Percentiles rank a stretch among this genome's conserved stretches.
phyloP scores from a whole-genome alignment of 2,797 vertebrate genomes.

The Mastacembelus armatus region DNA sequence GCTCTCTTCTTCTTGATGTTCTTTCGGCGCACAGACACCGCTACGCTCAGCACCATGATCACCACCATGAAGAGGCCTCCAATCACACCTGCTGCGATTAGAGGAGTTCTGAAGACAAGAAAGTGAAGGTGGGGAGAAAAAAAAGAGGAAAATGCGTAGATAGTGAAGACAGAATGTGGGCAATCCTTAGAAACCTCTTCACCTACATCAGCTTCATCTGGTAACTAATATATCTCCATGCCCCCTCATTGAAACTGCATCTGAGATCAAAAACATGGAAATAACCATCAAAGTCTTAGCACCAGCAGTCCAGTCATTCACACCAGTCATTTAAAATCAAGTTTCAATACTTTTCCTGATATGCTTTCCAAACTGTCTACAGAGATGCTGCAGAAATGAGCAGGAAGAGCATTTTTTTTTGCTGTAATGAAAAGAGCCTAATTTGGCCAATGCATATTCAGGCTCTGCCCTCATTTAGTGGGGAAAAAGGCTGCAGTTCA shows the following conservation, averaged over 20 bases:
- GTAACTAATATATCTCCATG: constrained; percentile 48
- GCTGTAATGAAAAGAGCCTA: constrained; percentile 29
- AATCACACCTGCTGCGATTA: constrained; percentile 96
- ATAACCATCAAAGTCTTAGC: constrained; percentile 58
- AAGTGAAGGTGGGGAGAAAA: not conserved
- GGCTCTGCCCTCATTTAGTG: constrained; percentile 84
- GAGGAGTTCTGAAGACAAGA: constrained; percentile 87
- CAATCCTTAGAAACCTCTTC: constrained; percentile 11
- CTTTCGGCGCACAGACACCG: constrained; percentile 93
- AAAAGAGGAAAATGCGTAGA: constrained; percentile 3
- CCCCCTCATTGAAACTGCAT: constrained; percentile 53
- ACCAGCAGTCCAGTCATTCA: too few species aligned
- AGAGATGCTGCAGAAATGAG: constrained; percentile 28
- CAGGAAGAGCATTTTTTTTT: not conserved
- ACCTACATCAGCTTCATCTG: constrained; percentile 25
- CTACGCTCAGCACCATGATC: constrained; percentile 91
- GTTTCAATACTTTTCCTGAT: constrained; percentile 37
- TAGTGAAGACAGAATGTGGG: constrained; percentile 30
- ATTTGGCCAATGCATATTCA: constrained; percentile 80
- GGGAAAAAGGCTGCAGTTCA: constrained; percentile 78
- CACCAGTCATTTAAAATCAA: constrained; percentile 61
- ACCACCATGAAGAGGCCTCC: constrained; percentile 96
- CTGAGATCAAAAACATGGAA: constrained; percentile 67
- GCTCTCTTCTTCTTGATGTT: constrained; percentile 99
- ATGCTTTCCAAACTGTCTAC: constrained; percentile 17